These are phyloP conservation scores for Mesitornis unicolor DNA, from an alignment of 2,113 vertebrate genomes.

Conservation along the genomic window DNA sequence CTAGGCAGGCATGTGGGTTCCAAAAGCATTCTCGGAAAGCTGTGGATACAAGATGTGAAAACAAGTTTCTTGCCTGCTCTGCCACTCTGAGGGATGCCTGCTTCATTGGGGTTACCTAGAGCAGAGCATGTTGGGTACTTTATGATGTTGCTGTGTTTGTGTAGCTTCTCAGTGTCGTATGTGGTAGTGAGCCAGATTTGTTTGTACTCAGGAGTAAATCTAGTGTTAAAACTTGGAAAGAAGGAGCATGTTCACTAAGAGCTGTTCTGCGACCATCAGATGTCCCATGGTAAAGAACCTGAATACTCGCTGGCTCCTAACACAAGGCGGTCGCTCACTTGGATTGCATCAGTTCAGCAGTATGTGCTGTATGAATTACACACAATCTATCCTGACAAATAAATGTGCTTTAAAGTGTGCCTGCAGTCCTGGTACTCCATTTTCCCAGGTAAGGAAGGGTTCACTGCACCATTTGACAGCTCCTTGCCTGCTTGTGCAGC, in stretches of 20 bases:
- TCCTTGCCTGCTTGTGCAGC: not conserved
- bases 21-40: not conserved
- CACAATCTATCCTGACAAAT: rapidly evolving
- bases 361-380: not conserved
- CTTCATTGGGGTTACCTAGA: not conserved
- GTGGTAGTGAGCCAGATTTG: not conserved
- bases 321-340: rapidly evolving
- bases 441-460: not conserved
- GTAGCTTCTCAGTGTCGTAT: not conserved
- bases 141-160: not conserved
- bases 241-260: not conserved
- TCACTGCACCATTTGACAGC: not conserved
- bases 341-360: not conserved
- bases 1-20: not conserved
- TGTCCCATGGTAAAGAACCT: not conserved
- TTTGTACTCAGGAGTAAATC: not conserved
- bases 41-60: not conserved
- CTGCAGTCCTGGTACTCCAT: not conserved
- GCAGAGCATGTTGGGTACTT: not conserved
- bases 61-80: not conserved
- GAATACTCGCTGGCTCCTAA: not conserved
- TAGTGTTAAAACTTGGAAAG: not conserved
- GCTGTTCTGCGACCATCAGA: not conserved
- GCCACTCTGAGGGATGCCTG: too few species aligned
- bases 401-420: rapidly evolving